phyloP scores from a whole-genome alignment of 2,113 vertebrate species.

The Ascaphus truei region DNA sequence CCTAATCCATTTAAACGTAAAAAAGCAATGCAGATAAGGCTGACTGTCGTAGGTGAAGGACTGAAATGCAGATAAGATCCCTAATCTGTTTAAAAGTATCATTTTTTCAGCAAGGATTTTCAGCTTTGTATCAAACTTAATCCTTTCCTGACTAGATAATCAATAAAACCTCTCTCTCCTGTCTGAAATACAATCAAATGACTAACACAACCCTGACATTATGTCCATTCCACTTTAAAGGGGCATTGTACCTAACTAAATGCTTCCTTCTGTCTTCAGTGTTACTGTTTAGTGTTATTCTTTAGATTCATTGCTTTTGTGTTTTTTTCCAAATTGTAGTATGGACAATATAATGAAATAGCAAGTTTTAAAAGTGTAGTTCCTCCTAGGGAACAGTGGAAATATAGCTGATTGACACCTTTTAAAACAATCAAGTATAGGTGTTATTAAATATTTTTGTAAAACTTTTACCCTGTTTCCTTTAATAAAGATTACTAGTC shows the following conservation, averaged over 20 bases:
- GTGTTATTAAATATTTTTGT: too few relatives aligned
- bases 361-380: too few relatives aligned
- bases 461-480: too few relatives aligned
- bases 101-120: conserved; percentile 14
- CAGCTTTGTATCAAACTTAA: conserved; percentile 6
- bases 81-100: neutral
- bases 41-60: conserved; percentile 5
- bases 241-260: neutral
- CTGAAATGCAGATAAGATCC: neutral
- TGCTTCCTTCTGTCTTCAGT: neutral
- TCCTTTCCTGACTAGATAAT: conserved; percentile 19
- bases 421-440: too few relatives aligned
- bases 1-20: neutral
- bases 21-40: neutral
- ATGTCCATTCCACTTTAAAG: neutral
- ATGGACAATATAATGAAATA: too few relatives aligned
- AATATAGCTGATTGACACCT: too few relatives aligned
- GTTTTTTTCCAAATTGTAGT: too few relatives aligned
- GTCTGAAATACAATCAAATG: conserved; percentile 2
- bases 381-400: too few relatives aligned
- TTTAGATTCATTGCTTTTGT: too few relatives aligned
- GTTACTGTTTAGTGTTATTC: neutral
- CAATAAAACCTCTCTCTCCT: neutral
- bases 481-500: too few relatives aligned
- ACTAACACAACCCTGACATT: neutral